Percentiles rank a stretch among this genome's conserved stretches.
phyloP scores from a whole-genome alignment of 2,888 invertebrate species.

The Calameuta filiformis region DNA sequence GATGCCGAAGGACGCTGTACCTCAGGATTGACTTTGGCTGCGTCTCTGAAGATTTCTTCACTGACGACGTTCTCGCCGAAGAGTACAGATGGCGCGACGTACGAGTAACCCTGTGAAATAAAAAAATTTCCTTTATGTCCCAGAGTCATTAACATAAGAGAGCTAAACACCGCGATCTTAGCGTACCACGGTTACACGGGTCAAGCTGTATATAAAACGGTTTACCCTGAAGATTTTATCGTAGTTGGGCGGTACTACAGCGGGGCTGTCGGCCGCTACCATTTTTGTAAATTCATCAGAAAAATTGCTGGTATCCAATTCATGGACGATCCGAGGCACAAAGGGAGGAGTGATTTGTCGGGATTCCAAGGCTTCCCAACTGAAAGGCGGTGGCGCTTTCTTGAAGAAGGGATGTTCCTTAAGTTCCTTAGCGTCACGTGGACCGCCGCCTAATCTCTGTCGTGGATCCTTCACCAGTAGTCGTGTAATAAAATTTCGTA shows the following conservation, averaged over 20 bases:
- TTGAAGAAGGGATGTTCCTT: constrained; percentile 92
- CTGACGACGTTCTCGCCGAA: constrained; percentile 84
- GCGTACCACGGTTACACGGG: neutral
- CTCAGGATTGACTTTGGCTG: constrained; percentile 19
- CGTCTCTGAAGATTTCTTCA: constrained; percentile 76
- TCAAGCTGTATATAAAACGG: neutral
- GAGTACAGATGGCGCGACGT: constrained; percentile 91
- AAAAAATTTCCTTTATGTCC: neutral
- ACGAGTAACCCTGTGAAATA: constrained; percentile 85
- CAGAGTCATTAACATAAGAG: neutral
- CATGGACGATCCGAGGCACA: constrained; percentile 85
- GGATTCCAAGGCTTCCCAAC: constrained; percentile 82
- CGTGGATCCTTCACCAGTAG: constrained; percentile 92
- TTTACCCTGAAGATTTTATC: constrained; percentile 83
- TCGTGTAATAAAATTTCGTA: constrained; percentile 82
- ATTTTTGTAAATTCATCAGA: constrained; percentile 96
- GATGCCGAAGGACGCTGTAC: constrained; percentile 39
- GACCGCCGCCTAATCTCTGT: constrained; percentile 87
- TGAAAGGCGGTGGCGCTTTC: constrained; percentile 61
- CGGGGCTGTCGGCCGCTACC: constrained; percentile 91
- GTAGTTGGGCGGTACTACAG: constrained; percentile 84
- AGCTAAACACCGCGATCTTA: neutral
- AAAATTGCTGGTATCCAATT: constrained; percentile 95
- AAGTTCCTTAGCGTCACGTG: constrained; percentile 86
- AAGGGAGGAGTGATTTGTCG: constrained; percentile 89